Percentiles rank a stretch among this genome's conserved stretches.
phyloP scores from a whole-genome alignment of 2,113 vertebrate genomes.

The Mirza zaza region DNA sequence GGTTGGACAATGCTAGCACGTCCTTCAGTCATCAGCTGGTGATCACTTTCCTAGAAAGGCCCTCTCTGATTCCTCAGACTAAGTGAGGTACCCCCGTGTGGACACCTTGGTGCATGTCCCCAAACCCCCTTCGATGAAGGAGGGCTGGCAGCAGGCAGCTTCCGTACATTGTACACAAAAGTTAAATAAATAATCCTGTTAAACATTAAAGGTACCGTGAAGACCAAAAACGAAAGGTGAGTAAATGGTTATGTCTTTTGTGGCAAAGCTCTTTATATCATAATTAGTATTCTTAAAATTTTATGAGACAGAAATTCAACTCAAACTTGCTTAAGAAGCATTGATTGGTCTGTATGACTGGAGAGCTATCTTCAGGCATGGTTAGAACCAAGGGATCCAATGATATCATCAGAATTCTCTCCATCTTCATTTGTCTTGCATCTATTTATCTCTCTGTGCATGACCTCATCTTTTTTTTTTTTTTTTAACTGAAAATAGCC shows the following conservation, averaged over 20 bases:
- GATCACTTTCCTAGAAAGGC: neutral
- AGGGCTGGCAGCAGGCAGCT: neutral
- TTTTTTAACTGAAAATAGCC: conserved; percentile 44
- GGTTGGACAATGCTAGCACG: neutral
- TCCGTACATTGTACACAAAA: neutral
- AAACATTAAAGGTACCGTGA: conserved; percentile 5
- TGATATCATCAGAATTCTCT: neutral
- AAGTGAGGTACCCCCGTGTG: no score
- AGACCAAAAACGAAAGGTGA: conserved; percentile 41
- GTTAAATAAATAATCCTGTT: neutral
- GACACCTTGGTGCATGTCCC: fast-evolving
- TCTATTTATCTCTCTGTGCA: conserved; percentile 25
- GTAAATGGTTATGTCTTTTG: neutral
- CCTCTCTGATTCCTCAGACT: neutral
- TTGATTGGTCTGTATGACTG: neutral
- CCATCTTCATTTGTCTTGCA: neutral
- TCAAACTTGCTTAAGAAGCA: neutral
- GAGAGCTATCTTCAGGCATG: neutral
- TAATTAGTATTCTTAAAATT: neutral
- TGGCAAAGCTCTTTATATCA: neutral
- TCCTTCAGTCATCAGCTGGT: neutral
- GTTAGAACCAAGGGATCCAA: neutral
- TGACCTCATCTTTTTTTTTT: conserved; percentile 43
- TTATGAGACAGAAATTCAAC: neutral
- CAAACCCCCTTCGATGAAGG: neutral